Evolutionary conservation across 2,888 invertebrate genomes (phyloP).

Genomic region (Melitaea athalia): DNA sequence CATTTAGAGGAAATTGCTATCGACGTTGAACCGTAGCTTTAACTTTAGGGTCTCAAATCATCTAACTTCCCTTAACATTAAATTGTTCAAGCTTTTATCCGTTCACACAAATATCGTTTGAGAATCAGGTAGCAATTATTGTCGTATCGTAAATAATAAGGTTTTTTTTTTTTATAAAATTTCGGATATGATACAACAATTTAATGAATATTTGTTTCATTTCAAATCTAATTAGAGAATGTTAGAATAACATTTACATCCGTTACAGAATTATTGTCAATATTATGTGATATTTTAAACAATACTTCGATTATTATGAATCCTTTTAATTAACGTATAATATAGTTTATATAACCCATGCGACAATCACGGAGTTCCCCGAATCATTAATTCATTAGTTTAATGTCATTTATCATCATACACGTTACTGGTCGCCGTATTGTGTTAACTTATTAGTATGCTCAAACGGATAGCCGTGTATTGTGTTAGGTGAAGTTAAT

Average conservation of each 20-base stretch:
- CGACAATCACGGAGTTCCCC: constrained; percentile 10
- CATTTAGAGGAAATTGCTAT: neutral
- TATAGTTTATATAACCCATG: neutral
- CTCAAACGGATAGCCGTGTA: neutral
- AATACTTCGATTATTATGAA: neutral
- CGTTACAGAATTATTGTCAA: too few relatives aligned
- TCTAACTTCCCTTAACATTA: neutral
- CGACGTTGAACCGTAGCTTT: neutral
- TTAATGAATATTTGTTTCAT: neutral
- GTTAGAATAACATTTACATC: neutral
- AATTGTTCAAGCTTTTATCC: neutral
- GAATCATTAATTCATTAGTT: constrained; percentile 24
- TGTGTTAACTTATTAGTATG: constrained; percentile 20
- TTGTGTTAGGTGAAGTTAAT: constrained; percentile 12
- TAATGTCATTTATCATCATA: constrained; percentile 13
- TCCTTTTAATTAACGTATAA: neutral
- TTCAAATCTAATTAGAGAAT: neutral
- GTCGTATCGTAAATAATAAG: neutral
- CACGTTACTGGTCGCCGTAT: constrained; percentile 11
- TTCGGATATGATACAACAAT: neutral
- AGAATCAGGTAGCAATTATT: neutral
- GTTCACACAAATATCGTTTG: neutral
- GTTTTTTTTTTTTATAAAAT: too few relatives aligned
- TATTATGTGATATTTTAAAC: too few relatives aligned
- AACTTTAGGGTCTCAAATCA: neutral